Conservation (phyloP, 1,140 invertebrate species). For the Ceratosolen solmsi region DNA sequence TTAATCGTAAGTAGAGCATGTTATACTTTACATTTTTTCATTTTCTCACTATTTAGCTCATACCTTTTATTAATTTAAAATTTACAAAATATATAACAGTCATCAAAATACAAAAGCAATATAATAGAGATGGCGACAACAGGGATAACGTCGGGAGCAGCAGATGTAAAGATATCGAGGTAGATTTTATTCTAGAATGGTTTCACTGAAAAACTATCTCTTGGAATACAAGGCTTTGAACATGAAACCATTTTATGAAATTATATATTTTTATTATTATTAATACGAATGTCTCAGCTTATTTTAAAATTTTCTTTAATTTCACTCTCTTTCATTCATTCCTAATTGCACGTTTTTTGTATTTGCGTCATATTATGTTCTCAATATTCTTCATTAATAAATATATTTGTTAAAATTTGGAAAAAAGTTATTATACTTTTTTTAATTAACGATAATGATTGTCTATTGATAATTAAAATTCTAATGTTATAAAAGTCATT, state of each 20-base stretch:
- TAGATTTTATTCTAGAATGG: constrained; percentile 5
- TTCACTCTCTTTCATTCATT: constrained; percentile 21
- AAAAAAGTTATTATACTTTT: too few relatives aligned
- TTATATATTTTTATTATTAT: constrained; percentile 56
- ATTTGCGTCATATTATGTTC: not conserved
- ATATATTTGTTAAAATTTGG: constrained; percentile 21
- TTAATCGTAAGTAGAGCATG: not conserved
- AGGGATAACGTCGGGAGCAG: not conserved
- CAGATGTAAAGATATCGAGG: not conserved
- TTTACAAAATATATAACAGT: constrained; percentile 11
- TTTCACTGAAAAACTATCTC: constrained; percentile 8
- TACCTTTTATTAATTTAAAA: constrained; percentile 6
- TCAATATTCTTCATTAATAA: constrained; percentile 26
- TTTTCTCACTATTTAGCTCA: too few relatives aligned
- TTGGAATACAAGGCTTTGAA: constrained; percentile 50
- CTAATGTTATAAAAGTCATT: too few relatives aligned
- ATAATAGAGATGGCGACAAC: not conserved
- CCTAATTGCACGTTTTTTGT: constrained; percentile 26
- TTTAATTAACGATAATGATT: too few relatives aligned
- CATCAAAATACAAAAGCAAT: not conserved
- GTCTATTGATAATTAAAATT: too few relatives aligned
- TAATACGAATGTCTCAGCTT: constrained; percentile 42
- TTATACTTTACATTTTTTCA: not conserved
- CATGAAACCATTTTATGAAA: constrained; percentile 60
- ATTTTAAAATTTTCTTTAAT: constrained; percentile 15